Base-by-base conservation (phyloP, 2,888 invertebrate species). In the Papilio gigon region DNA sequence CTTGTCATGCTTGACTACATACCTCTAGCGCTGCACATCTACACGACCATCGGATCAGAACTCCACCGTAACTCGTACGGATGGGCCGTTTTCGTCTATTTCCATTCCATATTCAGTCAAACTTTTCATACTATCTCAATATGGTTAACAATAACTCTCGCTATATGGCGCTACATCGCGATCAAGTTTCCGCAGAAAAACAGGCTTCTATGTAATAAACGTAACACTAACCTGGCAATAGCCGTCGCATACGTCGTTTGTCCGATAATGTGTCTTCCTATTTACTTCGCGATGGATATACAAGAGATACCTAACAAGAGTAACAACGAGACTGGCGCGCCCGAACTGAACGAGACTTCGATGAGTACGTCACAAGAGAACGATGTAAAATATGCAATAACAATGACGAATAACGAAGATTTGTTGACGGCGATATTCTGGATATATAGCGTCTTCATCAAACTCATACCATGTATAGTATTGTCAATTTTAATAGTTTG, bases 1-100 rank as follows among this genome's bases (percentile, higher is more conserved):
- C 93, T 98, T 22, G 98, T 98, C 42, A 98, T 98, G 95, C 93
- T 98, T 77, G 97, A 97, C 80, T 98, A 98, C 86, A 96, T 98
- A 71, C 98, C 98, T 0, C 97, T 97, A 82, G 95, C 97, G 1
- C 93, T 96, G 68, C 96, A 97, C 83, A 94, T 95, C 72, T 96
- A 96, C 80, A 93, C 96, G 22, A 93, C 94, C 60, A 90, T 92
- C 25, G 89, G 90, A 4, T 86, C 90, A 20, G 88, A 84, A 67
- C 83, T 90, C 27, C 90, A 92, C 72, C 81, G 84, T 30, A 88
- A 91, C 75, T 89, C 90, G 0, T 97, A 97, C 83, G 93, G 94
- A 2, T 97, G 97, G 96, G 95, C 96, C 0, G 93, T 95, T 37
- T 97, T 96, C 83, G 96, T 97, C 12, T 94, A 96, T 75, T 96